Evolutionary conservation across 92 coral and sea anemone species (phyloP).

Genomic region (Phymanthus crucifer): DNA sequence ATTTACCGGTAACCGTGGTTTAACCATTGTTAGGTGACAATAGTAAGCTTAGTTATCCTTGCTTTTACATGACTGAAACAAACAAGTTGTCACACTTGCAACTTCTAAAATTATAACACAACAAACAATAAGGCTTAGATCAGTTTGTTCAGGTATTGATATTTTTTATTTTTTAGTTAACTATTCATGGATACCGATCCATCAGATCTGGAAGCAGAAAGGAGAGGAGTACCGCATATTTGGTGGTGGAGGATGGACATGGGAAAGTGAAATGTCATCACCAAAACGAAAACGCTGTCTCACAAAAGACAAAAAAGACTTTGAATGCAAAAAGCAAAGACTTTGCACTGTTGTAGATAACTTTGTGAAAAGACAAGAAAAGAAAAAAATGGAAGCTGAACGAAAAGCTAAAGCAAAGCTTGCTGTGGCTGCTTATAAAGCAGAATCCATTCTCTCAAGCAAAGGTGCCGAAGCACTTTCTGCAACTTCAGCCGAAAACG

Average conservation of each 20-base stretch:
- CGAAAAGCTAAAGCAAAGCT: conserved; percentile 49
- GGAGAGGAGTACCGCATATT: conserved; percentile 98
- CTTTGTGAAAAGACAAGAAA: conserved; percentile 55
- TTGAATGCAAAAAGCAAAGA: conserved; percentile 73
- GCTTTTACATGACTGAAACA: no score
- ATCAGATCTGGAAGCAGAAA: conserved; percentile 96
- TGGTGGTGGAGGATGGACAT: conserved; percentile 98
- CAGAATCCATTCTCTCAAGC: background rate
- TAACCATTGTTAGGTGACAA: no score
- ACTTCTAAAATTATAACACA: no score
- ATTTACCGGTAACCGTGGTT: no score
- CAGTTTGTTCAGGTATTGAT: background rate
- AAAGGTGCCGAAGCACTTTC: conserved; percentile 8
- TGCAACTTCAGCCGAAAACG: background rate
- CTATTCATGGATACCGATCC: conserved; percentile 96
- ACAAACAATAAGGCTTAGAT: no score
- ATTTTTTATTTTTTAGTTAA: conserved; percentile 51
- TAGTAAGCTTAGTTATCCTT: no score
- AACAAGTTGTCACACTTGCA: no score
- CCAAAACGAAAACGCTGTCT: conserved; percentile 67
- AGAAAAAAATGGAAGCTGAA: conserved; percentile 48
- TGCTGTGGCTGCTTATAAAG: conserved; percentile 6
- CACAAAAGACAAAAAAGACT: conserved; percentile 61
- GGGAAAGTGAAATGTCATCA: conserved; percentile 84
- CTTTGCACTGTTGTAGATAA: conserved; percentile 73